These are phyloP conservation scores for Zophobas morio DNA, from an alignment of 1,140 invertebrate species.

Conservation along the genomic window DNA sequence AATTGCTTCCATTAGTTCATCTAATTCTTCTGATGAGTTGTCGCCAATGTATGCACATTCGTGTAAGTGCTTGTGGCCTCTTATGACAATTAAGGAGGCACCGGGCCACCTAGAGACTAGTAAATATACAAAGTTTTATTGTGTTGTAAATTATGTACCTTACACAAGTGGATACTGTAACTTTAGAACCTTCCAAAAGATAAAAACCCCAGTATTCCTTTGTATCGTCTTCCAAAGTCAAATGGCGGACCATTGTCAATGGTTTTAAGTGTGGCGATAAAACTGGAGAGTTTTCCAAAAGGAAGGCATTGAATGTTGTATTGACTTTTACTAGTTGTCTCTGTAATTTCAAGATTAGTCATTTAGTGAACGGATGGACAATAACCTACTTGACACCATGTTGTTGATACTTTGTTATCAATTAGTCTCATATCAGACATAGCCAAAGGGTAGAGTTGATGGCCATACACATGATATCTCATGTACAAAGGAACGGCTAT, in stretches of 20 bases:
- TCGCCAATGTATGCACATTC: conserved; percentile 87
- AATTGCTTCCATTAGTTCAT: conserved; percentile 74
- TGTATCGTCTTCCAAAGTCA: conserved; percentile 82
- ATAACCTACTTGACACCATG: conserved; percentile 79
- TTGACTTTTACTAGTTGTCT: conserved; percentile 80
- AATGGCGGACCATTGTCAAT: conserved; percentile 78
- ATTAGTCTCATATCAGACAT: conserved; percentile 84
- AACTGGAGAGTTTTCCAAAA: conserved; percentile 75
- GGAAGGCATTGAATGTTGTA: conserved; percentile 82
- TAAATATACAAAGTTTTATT: conserved; percentile 30
- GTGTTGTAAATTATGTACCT: conserved; percentile 69
- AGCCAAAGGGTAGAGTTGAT: conserved; percentile 80
- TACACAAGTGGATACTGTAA: conserved; percentile 82
- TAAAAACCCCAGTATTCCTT: conserved; percentile 91
- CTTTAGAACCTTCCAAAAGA: conserved; percentile 80
- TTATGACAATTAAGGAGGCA: conserved; percentile 81
- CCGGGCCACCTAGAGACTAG: conserved; percentile 77
- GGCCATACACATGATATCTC: conserved; percentile 77
- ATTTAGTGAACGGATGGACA: background rate
- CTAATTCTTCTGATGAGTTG: conserved; percentile 80
- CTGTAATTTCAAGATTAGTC: conserved; percentile 65
- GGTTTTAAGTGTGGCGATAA: conserved; percentile 71
- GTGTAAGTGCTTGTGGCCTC: conserved; percentile 82
- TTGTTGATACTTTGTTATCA: conserved; percentile 80
- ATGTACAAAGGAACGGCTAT: conserved; percentile 79